Conservation (phyloP, 2,113 vertebrate species). For the Strigops habroptila region DNA sequence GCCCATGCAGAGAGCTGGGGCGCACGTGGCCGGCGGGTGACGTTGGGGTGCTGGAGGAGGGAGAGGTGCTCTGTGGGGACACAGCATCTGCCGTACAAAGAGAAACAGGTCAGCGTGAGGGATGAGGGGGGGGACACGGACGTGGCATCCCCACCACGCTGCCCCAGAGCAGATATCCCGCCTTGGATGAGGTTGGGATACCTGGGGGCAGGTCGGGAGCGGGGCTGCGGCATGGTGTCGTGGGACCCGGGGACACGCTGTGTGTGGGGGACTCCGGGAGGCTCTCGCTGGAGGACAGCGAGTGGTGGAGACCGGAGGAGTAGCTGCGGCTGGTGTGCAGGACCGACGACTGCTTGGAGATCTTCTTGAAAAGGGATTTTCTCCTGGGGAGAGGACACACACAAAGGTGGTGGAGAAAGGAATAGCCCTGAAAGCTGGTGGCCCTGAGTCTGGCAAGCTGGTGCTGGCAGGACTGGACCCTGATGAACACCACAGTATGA, state of each 20-base stretch:
- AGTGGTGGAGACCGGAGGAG: slow-evolving; percentile 93
- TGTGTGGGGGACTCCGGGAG: slow-evolving; percentile 94
- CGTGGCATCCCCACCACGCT: background rate
- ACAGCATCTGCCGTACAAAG: slow-evolving; percentile 75
- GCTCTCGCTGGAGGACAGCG: slow-evolving; percentile 94
- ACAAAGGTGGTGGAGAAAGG: background rate
- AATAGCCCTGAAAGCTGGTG: background rate
- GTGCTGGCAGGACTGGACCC: background rate
- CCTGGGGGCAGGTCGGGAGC: slow-evolving; percentile 84
- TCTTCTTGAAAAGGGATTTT: slow-evolving; percentile 89
- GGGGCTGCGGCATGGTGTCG: slow-evolving; percentile 85
- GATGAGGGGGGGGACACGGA: background rate
- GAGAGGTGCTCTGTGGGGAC: slow-evolving; percentile 89
- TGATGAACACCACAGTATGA: accelerated
- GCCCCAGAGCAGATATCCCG: background rate
- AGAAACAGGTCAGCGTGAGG: background rate
- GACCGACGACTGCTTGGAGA: slow-evolving; percentile 88
- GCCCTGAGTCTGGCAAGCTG: background rate
- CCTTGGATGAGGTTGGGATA: background rate
- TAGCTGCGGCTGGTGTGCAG: slow-evolving; percentile 94
- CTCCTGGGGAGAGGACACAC: slow-evolving; percentile 65
- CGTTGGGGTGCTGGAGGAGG: slow-evolving; percentile 90
- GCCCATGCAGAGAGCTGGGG: slow-evolving; percentile 91
- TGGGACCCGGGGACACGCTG: slow-evolving; percentile 89
- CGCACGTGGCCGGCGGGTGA: slow-evolving; percentile 90